Base-by-base conservation (phyloP, 2,888 invertebrate genomes). In the Parapristionchus giblindavisi region DNA sequence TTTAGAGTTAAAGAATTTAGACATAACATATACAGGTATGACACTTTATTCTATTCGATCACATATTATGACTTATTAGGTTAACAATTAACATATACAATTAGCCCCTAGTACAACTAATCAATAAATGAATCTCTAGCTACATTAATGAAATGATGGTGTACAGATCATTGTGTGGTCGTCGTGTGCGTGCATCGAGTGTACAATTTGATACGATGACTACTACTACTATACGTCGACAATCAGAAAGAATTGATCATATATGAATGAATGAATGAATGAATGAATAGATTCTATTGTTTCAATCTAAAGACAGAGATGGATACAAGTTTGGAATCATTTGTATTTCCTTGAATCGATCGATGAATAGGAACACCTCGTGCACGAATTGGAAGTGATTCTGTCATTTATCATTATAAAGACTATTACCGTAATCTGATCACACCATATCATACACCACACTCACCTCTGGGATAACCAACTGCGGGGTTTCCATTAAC, bases 1-100 rank as follows among this genome's bases (percentile, higher is more conserved):
- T 79, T 83, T 71, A 77, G 85, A 48, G 82, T 85, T 79, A 74
- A 76, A 34, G 83, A 84, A 65, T 84, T 84, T 71, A 75, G 83
- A 14, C 77, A 70, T 36, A 73, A 83, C 60, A 68, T 83, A 58
- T 77, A 79, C 56, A 78, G 77, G 82, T 81, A 56, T 34, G 52
- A 66, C 66, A 29, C 66, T 2, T 66, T 66, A 32, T 32, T 58
- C 58, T 29, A n/a, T n/a, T n/a, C n/a, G n/a, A n/a, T n/a, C n/a
- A n/a, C n/a, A n/a, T n/a, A n/a, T n/a, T n/a, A n/a, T n/a, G n/a
- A n/a, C n/a, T n/a, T n/a, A n/a, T n/a, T n/a, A n/a, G n/a, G n/a
- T n/a, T n/a, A n/a, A n/a, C n/a, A n/a, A n/a, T n/a, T n/a, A n/a
- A n/a, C n/a, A n/a, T n/a, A n/a, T n/a, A n/a, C n/a, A n/a, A n/a